These are phyloP conservation scores for Agrotis puta DNA, from an alignment of 2,888 invertebrate genomes.

Conservation along the genomic window DNA sequence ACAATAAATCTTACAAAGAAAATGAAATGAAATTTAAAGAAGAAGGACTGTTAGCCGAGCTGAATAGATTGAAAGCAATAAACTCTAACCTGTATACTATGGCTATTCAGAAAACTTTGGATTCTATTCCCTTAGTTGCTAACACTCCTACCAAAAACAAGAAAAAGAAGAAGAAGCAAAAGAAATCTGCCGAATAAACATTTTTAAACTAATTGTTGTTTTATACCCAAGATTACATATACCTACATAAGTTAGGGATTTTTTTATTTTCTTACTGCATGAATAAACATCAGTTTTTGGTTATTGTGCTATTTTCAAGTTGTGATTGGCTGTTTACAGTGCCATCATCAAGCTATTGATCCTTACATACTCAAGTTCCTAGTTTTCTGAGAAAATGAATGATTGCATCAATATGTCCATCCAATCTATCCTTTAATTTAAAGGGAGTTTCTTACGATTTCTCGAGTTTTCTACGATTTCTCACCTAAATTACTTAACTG, in stretches of 20 bases:
- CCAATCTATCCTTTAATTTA: no score
- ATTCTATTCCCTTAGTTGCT: conserved; percentile 64
- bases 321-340: no score
- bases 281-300: no score
- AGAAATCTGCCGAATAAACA: conserved; percentile 50
- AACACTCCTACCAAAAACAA: conserved; percentile 71
- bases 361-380: no score
- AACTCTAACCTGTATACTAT: conserved; percentile 92
- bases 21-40: conserved; percentile 76
- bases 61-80: conserved; percentile 89
- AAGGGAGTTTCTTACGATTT: no score
- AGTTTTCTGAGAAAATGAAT: no score
- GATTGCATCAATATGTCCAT: no score
- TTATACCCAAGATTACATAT: neutral
- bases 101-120: conserved; percentile 86
- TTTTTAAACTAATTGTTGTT: conserved; percentile 10
- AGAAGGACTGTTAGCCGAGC: conserved; percentile 84
- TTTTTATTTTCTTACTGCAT: neutral
- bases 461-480: no score
- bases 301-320: no score
- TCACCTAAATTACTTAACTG: no score
- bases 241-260: no score
- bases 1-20: conserved; percentile 66
- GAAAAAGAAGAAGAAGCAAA: conserved; percentile 73
- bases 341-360: no score